These are phyloP conservation scores for Drosophila subsilvestris DNA, from an alignment of 2,888 invertebrate species.

Conservation along the genomic window DNA sequence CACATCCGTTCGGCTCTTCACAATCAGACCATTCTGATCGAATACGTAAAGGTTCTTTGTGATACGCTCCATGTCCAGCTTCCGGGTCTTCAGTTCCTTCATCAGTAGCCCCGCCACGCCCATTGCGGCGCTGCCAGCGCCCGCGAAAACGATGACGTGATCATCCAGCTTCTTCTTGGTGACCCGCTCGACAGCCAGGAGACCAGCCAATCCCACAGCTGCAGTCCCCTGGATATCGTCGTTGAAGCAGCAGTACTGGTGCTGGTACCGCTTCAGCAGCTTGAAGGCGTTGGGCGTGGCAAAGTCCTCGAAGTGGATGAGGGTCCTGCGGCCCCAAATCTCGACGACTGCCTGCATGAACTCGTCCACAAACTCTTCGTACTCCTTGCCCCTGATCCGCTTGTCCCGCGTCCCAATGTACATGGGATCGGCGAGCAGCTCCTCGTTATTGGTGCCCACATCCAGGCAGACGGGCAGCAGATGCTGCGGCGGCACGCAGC, in stretches of 20 bases:
- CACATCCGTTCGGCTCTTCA: background rate
- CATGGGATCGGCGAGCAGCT: conserved; percentile 54
- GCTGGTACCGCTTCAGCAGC: conserved; percentile 55
- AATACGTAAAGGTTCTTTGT: conserved; percentile 49
- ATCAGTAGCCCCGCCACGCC: conserved; percentile 49
- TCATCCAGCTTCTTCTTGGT: conserved; percentile 54
- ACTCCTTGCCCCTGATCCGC: conserved; percentile 60
- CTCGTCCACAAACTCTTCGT: conserved; percentile 59
- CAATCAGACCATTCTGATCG: conserved; percentile 52
- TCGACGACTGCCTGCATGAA: conserved; percentile 42
- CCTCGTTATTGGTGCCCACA: conserved; percentile 60
- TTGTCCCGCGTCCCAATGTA: conserved; percentile 60
- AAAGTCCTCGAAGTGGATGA: conserved; percentile 72
- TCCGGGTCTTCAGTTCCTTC: conserved; percentile 35
- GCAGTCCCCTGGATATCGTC: conserved; percentile 69
- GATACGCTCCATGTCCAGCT: conserved; percentile 13
- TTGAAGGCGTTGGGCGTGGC: conserved; percentile 64
- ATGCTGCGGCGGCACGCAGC: conserved; percentile 42
- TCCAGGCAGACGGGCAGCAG: conserved; percentile 55
- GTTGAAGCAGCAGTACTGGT: conserved; percentile 58
- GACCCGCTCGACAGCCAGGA: conserved; percentile 46
- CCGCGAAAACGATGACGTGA: conserved; percentile 50
- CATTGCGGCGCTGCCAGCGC: conserved; percentile 60
- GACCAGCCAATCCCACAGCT: conserved; percentile 59
- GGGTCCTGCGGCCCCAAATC: conserved; percentile 44